Conservation (phyloP, 2,888 invertebrate genomes). For the Brachylomia viminalis region DNA sequence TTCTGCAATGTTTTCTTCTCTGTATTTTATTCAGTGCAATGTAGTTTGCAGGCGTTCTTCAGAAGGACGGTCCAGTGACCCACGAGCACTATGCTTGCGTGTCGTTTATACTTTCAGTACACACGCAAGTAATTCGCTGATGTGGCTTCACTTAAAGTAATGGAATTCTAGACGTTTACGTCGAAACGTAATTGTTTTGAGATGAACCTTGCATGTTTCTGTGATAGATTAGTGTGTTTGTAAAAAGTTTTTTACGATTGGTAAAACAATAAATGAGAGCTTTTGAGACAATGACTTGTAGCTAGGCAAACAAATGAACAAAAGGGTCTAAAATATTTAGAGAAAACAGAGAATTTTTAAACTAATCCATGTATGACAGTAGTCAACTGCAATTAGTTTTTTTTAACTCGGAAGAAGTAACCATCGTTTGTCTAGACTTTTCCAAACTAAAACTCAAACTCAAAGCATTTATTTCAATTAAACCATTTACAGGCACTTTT, state of each 20-base stretch:
- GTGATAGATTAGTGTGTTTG: background rate
- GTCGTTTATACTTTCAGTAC: background rate
- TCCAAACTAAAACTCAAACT: no score
- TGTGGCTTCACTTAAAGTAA: conserved; percentile 12
- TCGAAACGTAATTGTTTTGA: conserved; percentile 12
- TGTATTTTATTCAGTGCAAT: conserved; percentile 13
- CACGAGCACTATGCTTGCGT: conserved; percentile 8
- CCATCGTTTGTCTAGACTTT: no score
- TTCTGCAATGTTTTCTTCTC: conserved; percentile 4
- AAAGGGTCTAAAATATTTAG: background rate
- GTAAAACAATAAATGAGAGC: background rate
- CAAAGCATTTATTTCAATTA: no score
- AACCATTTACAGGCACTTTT: no score
- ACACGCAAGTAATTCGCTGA: conserved; percentile 10
- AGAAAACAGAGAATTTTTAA: no score
- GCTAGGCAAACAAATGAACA: background rate
- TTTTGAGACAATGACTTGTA: background rate
- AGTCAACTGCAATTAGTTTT: no score
- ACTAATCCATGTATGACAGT: no score
- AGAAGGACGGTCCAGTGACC: conserved; percentile 24
- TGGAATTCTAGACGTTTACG: background rate
- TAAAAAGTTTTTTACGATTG: background rate
- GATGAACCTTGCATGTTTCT: background rate
- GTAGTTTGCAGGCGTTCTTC: conserved; percentile 12
- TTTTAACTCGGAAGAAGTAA: no score